Base-by-base conservation (phyloP, 64 coral and sea anemone genomes). In the Porites lutea region DNA sequence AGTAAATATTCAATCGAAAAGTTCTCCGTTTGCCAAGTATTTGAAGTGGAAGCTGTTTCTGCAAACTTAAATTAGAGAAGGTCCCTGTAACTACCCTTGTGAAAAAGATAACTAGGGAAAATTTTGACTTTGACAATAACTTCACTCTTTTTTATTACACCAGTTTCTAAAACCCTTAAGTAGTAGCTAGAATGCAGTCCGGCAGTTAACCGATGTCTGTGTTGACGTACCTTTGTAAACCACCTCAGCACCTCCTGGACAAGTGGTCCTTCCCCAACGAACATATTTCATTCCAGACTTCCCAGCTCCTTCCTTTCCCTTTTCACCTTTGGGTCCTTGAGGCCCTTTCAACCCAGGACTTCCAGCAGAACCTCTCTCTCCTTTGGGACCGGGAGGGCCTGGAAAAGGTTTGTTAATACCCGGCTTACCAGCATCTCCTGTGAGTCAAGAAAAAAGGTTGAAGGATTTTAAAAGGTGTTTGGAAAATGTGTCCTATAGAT, bases 231-330 rank as follows among this genome's bases (percentile, higher is more conserved):
- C 79, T 62, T 82, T n/a, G 48, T 82, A 82, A 48, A 82, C 55
- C 9, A 62, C 0, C 10, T 62, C 19, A 82, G 55, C 20, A 65
- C 21, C 52, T 5, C 16, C 27, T 14, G 79, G 57, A 47, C 79
- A 82, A 15, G 21, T 65, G 54, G 55, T 82, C 19, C 20, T 82
- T 65, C 79, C 79, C 79, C 79, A 82, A 12, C 21, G 79, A 19
- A 82, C 44, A 49, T 82, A 82, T 23, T 82, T 15, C 5, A 64
- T 27, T n/a, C 79, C 79, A 51, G 72, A 2, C 11, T 6, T 47
- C 9, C n/a, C 52, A 82, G 79, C 44, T 48, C 45, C 72, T 6
- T 75, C 52, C 27, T 60, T 51, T 59, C 79, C 79, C 22, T 58
- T 58, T 13, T 58, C 53, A 27, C 79, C 79, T 27, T 82, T 58